A percentile compares a stretch with the other conserved stretches of the same genome.
These are phyloP conservation scores for Cerastoderma edule DNA, from an alignment of 2,888 invertebrate species.

Conservation along the genomic window DNA sequence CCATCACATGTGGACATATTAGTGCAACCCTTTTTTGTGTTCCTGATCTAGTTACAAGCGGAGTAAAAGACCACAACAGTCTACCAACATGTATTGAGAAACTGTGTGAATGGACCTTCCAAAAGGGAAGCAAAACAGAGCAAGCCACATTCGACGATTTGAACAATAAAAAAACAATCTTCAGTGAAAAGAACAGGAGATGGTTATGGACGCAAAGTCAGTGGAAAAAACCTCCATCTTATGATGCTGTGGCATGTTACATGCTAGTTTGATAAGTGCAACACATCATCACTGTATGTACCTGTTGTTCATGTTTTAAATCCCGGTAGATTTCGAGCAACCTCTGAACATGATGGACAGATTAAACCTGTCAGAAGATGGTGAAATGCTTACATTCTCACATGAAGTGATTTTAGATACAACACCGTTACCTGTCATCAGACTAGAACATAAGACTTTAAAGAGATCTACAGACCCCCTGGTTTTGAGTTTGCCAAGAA, in stretches of 20 bases:
- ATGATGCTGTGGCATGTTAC: conserved; percentile 28
- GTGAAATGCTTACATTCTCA: background rate
- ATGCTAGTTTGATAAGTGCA: conserved; percentile 16
- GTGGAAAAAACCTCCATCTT: background rate
- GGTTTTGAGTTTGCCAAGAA: background rate
- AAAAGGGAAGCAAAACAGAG: conserved; percentile 24
- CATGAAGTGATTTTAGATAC: background rate
- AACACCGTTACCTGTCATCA: conserved; percentile 6
- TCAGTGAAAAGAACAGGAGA: conserved; percentile 18
- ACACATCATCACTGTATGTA: conserved; percentile 33
- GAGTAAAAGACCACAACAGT: conserved; percentile 11
- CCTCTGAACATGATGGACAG: background rate
- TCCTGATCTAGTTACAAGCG: conserved; percentile 33
- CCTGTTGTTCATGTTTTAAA: conserved; percentile 33
- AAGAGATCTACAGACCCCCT: background rate
- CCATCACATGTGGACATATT: conserved; percentile 36
- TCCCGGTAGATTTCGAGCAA: background rate
- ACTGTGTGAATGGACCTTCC: conserved; percentile 35
- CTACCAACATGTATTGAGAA: conserved; percentile 7
- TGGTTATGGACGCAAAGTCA: conserved; percentile 25
- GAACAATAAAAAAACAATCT: conserved; percentile 6
- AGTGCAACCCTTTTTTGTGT: conserved; percentile 35
- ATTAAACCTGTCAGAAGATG: background rate
- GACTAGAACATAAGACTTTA: background rate
- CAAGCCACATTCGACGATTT: conserved; percentile 24